Evolutionary conservation across 2,888 invertebrate species (phyloP), one percentile per base, ranked within the genome.

Genomic region (Morinoia aosen): DNA sequence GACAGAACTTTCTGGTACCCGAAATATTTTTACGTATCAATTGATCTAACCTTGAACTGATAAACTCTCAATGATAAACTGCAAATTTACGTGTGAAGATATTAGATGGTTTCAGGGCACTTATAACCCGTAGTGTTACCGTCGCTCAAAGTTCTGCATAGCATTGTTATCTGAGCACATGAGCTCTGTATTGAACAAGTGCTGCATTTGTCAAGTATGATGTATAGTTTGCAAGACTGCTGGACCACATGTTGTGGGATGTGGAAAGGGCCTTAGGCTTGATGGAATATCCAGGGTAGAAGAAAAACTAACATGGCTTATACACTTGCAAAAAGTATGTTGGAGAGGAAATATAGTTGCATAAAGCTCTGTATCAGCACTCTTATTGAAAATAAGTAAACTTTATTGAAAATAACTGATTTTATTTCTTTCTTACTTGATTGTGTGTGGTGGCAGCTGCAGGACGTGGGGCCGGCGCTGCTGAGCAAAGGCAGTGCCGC

Each of bases 381-480:
- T 48, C 48, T 48, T 48, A n/a, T n/a, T n/a, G n/a, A n/a, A n/a
- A n/a, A n/a, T n/a, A n/a, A n/a, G n/a, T n/a, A n/a, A n/a, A n/a
- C n/a, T n/a, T n/a, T n/a, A n/a, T n/a, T n/a, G n/a, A n/a, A n/a
- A n/a, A n/a, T n/a, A n/a, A n/a, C n/a, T n/a, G n/a, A n/a, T n/a
- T n/a, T n/a, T n/a, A n/a, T n/a, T n/a, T n/a, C n/a, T n/a, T n/a
- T n/a, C n/a, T n/a, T n/a, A n/a, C n/a, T n/a, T n/a, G n/a, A n/a
- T 8, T 76, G 76, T 76, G 8, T 76, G 76, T 76, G 76, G 8
- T 33, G 33, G 4, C 95, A 96, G 96, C 61, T 96, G 48, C 96
- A 95, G 61, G 96, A 96, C 95, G 91, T 96, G 39, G 96, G 96
- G 0, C 58, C 95, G n/a, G 95, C 94, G 16, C 94, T 96, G 25